Evolutionary conservation across 2,113 vertebrate genomes (phyloP).

Genomic region (Ciconia stormi): DNA sequence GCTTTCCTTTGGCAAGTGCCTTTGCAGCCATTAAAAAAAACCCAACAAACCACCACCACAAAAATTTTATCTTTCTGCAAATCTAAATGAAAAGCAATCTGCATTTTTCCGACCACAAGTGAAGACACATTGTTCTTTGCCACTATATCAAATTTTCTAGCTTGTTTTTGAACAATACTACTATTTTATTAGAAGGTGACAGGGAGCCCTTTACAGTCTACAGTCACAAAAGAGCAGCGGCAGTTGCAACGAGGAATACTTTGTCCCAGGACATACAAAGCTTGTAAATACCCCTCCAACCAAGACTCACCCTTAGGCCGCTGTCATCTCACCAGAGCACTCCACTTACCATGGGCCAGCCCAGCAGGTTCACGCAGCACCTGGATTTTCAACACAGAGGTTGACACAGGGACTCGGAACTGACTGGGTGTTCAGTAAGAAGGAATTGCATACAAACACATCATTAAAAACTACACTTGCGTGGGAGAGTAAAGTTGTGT

Average conservation of each 20-base stretch:
- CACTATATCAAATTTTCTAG: background rate
- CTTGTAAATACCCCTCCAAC: too few species aligned
- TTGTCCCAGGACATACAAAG: background rate
- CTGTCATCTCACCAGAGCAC: background rate
- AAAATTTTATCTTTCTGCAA: background rate
- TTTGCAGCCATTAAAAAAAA: background rate
- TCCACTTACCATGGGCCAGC: background rate
- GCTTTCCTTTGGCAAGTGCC: background rate
- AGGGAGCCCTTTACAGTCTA: background rate
- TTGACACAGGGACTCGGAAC: background rate
- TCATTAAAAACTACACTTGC: background rate
- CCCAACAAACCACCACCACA: too few species aligned
- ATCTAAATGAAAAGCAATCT: background rate
- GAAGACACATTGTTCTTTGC: background rate
- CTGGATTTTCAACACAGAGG: background rate
- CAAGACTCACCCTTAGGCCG: background rate
- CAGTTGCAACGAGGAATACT: background rate
- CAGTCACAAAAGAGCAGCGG: background rate
- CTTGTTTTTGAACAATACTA: background rate
- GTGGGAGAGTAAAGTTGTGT: too few species aligned
- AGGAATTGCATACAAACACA: background rate
- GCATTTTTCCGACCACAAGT: fast-evolving
- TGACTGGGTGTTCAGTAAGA: background rate
- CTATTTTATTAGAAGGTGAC: background rate
- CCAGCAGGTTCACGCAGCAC: background rate